Evolutionary conservation across 1,140 invertebrate species (phyloP).

Genomic region (Aleiodes sp.): DNA sequence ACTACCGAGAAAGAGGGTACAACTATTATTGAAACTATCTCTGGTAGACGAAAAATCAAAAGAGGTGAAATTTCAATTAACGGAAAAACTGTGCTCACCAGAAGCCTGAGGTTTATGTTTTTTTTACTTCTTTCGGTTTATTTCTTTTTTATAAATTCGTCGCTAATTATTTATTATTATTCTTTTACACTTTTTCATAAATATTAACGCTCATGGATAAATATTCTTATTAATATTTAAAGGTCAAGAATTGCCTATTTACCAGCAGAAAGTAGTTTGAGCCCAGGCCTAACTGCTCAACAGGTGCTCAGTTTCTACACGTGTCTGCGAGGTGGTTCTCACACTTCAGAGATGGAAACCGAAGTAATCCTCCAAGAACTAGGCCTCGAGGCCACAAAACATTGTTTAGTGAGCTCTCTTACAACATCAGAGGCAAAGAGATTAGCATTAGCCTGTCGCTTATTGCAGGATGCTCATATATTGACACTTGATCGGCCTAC

Average conservation of each 20-base stretch:
- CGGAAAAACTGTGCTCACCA: conserved; percentile 79
- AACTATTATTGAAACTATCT: conserved; percentile 81
- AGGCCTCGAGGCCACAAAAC: conserved; percentile 80
- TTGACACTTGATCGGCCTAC: conserved; percentile 90
- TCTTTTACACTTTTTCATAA: no score
- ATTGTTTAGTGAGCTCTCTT: conserved; percentile 75
- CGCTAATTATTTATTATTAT: no score
- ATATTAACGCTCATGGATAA: no score
- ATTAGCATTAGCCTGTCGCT: conserved; percentile 86
- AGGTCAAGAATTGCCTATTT: conserved; percentile 60
- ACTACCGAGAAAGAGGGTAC: conserved; percentile 70
- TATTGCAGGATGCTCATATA: conserved; percentile 85
- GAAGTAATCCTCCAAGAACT: conserved; percentile 79
- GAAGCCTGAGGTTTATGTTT: conserved; percentile 69
- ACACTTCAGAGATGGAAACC: conserved; percentile 56
- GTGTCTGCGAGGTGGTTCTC: conserved; percentile 70
- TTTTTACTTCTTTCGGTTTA: not conserved
- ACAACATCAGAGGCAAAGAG: conserved; percentile 87
- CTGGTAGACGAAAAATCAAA: conserved; percentile 75
- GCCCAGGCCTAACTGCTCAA: conserved; percentile 80
- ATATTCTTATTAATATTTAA: conserved; percentile 19
- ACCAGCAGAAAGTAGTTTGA: conserved; percentile 63
- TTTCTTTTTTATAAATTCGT: not conserved
- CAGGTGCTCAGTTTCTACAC: conserved; percentile 85
- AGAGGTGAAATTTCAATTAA: conserved; percentile 87